Evolutionary conservation across 2,797 vertebrate genomes (phyloP), one percentile per base, ranked within the genome.

Genomic region (Takifugu ocellatus): DNA sequence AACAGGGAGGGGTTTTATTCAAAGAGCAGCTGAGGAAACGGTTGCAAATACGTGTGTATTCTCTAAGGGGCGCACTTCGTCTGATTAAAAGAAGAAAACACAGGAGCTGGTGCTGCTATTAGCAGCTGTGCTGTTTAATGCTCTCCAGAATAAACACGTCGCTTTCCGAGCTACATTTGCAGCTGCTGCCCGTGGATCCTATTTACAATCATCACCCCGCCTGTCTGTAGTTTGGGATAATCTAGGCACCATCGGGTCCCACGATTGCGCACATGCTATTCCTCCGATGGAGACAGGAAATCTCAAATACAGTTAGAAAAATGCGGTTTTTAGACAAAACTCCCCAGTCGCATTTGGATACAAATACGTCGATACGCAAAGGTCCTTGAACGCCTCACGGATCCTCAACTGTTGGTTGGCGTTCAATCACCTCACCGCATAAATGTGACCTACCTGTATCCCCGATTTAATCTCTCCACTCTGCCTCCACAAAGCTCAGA

Each of bases 221-320:
- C 56, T 57, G 60, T 54, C 51, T 64, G 61, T 74, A 76, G 71
- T 68, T 63, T 76, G 57, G 70, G 68, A 50, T 77, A 74, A 85
- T 78, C 68, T 78, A 73, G 56, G 58, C 60, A 27, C 50, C 48
- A 25, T 14, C 26, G 54, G 14, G 42, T 21, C 21, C 21, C 21
- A 68, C 86, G 88, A 87, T 87, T 88, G 88, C 89, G 85, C 83
- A 70, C 7, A 64, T n/a, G n/a, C 47, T 43, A 63, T 56, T 50
- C 49, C 66, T 27, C 25, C 36, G 61, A 68, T 67, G 56, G 68
- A 51, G 11, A 21, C 71, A 56, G 68, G 83, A 79, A 75, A 78
- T 82, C 59, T 69, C 43, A 49, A 51, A 71, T 52, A 74, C 17
- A 14, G 31, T 21, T 21, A 21, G 26, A 16, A 66, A 61, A 54